Evolutionary conservation across 1,140 invertebrate genomes (phyloP).

Genomic region (Leptestheria dahalacensis): DNA sequence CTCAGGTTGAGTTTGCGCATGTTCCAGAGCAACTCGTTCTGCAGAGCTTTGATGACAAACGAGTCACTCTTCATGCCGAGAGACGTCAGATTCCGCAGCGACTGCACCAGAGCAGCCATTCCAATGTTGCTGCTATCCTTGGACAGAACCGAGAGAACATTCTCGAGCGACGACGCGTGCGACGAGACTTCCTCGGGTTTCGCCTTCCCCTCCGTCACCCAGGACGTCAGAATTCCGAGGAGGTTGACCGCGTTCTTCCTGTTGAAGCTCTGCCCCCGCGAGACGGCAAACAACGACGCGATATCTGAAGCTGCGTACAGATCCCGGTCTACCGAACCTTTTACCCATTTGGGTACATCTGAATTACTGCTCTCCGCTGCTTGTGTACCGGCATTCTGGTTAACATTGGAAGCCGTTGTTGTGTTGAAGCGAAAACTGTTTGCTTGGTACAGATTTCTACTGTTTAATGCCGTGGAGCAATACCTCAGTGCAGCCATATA

Average conservation of each 20-base stretch:
- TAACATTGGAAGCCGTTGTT: too few relatives aligned
- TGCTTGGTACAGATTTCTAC: too few relatives aligned
- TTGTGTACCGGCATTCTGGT: background rate
- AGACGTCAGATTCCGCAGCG: slow-evolving; percentile 7
- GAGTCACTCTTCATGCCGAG: slow-evolving; percentile 9
- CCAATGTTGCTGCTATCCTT: background rate
- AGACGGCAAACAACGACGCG: background rate
- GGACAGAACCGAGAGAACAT: background rate
- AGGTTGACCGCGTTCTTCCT: slow-evolving; percentile 7
- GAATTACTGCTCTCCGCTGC: background rate
- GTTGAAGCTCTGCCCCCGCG: slow-evolving; percentile 1
- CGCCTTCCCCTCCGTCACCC: slow-evolving; percentile 6
- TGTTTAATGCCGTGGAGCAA: too few relatives aligned
- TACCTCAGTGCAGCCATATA: too few relatives aligned
- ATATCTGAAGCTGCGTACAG: background rate
- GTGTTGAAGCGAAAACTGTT: too few relatives aligned
- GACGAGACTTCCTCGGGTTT: background rate
- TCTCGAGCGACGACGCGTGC: background rate
- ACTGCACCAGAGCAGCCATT: slow-evolving; percentile 1
- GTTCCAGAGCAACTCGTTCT: slow-evolving; percentile 18
- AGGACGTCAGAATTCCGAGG: background rate
- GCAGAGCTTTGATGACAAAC: slow-evolving; percentile 11
- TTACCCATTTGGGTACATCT: slow-evolving; percentile 1
- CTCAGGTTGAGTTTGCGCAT: slow-evolving; percentile 15
- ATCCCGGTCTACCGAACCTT: slow-evolving; percentile 6